Evolutionary conservation across 1,140 invertebrate genomes (phyloP), one percentile per base, ranked within the genome.

Genomic region (Dendrolimus kikuchii): DNA sequence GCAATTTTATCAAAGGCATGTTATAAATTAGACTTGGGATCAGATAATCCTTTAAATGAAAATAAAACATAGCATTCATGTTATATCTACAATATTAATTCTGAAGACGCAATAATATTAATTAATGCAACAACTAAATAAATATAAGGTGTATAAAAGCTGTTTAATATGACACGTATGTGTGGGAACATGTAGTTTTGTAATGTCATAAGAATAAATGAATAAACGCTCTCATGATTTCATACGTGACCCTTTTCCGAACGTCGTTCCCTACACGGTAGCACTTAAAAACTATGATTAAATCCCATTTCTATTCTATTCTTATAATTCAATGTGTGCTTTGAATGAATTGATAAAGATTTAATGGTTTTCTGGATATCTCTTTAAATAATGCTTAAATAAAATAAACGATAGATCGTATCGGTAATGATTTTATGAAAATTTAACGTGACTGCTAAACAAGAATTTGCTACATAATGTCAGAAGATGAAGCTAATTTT

Each of bases 241-340:
- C 47, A 63, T 66, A 70, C 79, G 77, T 79, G 79, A 79, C 68
- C 54, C 53, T 71, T 72, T 79, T 77, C 66, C 59, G 45, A 64
- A 76, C 68, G 49, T 40, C 36, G 42, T 7, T 44, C 51, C 47
- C 54, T 60, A 52, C 60, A 80, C 81, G 68, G 81, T 85, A 85
- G 81, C 81, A 58, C 55, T 62, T 49, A 49, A 59, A 37, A 38
- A 39, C 52, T 56, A 23, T 47, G 62, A 80, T 66, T 74, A 71
- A 57, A 57, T 46, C 60, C 68, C 71, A 69, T 82, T 81, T 73
- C 66, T 74, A 85, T 85, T 68, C 81, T 39, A 62, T 57, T 56
- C 60, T 53, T 64, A 66, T 71, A 65, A 38, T 62, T 49, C 54
- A 68, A 69, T 81, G 62, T 79, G 73, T 72, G 76, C 59, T 64